Evolutionary conservation across 2,797 vertebrate species (phyloP), one percentile per base, ranked within the genome.

Genomic region (Tangara arthus): DNA sequence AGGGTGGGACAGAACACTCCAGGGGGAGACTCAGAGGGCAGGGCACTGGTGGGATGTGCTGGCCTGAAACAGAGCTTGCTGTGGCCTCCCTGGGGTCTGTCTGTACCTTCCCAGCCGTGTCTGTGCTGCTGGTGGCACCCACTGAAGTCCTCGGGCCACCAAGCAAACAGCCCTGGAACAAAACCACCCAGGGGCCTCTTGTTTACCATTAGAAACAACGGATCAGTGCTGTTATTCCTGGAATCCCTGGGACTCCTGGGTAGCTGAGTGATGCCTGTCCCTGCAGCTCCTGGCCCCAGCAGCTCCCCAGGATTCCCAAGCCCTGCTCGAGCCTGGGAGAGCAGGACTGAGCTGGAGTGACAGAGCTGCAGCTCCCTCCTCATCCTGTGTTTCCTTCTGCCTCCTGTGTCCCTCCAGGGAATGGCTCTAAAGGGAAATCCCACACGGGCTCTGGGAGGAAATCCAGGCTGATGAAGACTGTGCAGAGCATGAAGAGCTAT

Each of bases 401-500:
- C 93, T 87, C 93, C 56, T 88, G 72, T 59, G 15, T 49, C 0
- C 68, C 37, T 35, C 57, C 95, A 92, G 98, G 92, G 77, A 97
- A 93, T n/a, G 65, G 82, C 13, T 75, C 89, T 37, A 98, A 97
- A 94, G 96, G 96, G 9, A 98, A 98, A n/a, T 97, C 98, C 2
- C 97, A 97, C 30, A 92, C 95, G 0, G 98, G 98, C 34, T 93
- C 99, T 73, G 98, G 98, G 46, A 98, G 98, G 92, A 99, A 99
- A 50, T 98, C 98, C 13, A 98, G 98, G 78, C 98, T 99, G 93
- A 98, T 99, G 85, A 98, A 99, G 68, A 98, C 80, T 4, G 98
- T 98, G 93, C 98, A 97, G 66, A 96, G 95, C 27, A 98, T 98
- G 89, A 98, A 99, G 88, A 98, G 96, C 95, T 98, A 98, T 0